Conservation (phyloP, 2,113 vertebrate genomes). For the Macrotis lagotis region DNA sequence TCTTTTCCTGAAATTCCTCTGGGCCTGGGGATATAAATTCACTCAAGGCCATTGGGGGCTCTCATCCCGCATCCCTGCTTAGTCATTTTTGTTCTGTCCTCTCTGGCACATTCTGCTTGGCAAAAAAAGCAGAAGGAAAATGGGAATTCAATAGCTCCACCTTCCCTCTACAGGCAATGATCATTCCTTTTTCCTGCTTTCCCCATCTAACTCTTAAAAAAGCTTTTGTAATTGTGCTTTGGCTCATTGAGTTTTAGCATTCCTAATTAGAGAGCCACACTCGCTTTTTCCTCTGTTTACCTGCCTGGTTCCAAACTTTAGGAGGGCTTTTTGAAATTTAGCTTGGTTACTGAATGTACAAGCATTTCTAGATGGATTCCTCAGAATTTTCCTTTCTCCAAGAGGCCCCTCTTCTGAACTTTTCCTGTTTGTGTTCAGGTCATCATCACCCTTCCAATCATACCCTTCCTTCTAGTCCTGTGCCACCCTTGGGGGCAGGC, state of each 20-base stretch:
- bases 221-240: background rate
- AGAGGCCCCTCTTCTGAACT: too few species aligned
- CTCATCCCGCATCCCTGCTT: background rate
- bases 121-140: background rate
- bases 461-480: too few species aligned
- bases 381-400: too few species aligned
- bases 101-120: background rate
- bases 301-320: background rate
- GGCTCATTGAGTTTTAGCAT: background rate
- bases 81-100: background rate
- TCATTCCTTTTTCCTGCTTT: background rate
- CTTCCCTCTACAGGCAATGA: background rate
- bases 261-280: too few species aligned
- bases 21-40: background rate
- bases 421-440: too few species aligned
- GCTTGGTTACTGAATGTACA: too few species aligned
- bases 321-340: too few species aligned
- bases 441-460: too few species aligned
- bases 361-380: too few species aligned
- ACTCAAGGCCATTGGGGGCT: background rate
- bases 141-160: background rate
- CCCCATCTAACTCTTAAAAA: background rate
- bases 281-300: background rate
- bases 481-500: too few species aligned
- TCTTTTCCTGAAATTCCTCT: background rate